phyloP scores from a whole-genome alignment of 2,113 vertebrate genomes.

The Cinclus mexicanus region DNA sequence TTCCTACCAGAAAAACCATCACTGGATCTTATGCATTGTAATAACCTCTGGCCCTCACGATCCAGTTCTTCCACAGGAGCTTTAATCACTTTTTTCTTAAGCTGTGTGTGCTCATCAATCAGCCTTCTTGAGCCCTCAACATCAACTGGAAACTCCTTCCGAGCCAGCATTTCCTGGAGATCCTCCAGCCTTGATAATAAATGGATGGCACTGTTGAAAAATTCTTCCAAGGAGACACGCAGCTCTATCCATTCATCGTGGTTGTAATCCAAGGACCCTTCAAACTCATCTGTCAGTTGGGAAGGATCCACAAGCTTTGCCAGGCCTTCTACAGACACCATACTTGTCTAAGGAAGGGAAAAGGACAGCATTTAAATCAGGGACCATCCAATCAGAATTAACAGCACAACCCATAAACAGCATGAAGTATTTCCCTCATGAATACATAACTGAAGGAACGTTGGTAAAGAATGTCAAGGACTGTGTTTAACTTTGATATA shows the following conservation, averaged over 20 bases:
- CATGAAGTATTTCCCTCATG: not conserved
- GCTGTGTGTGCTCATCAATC: slow-evolving; percentile 94
- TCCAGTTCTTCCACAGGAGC: slow-evolving; percentile 97
- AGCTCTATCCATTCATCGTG: slow-evolving; percentile 97
- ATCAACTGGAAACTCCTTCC: slow-evolving; percentile 95
- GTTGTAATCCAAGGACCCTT: slow-evolving; percentile 96
- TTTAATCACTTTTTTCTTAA: slow-evolving; percentile 98
- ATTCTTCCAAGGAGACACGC: slow-evolving; percentile 92
- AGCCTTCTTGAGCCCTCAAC: slow-evolving; percentile 93
- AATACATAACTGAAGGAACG: not conserved
- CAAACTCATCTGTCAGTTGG: slow-evolving; percentile 96
- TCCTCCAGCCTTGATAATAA: slow-evolving; percentile 93
- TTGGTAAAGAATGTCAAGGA: not conserved
- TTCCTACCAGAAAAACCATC: slow-evolving; percentile 94
- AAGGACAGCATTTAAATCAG: not conserved
- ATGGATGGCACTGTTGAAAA: slow-evolving; percentile 93
- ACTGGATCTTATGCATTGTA: slow-evolving; percentile 93
- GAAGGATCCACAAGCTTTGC: slow-evolving; percentile 96
- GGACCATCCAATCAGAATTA: not conserved
- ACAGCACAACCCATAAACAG: not conserved
- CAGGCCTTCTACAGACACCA: slow-evolving; percentile 97
- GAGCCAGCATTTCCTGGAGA: slow-evolving; percentile 92
- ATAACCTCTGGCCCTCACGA: slow-evolving; percentile 92
- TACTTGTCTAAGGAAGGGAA: slow-evolving; percentile 84
- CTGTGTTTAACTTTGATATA: not conserved